Conservation (phyloP, 2,113 vertebrate genomes). For the Menura novaehollandiae region DNA sequence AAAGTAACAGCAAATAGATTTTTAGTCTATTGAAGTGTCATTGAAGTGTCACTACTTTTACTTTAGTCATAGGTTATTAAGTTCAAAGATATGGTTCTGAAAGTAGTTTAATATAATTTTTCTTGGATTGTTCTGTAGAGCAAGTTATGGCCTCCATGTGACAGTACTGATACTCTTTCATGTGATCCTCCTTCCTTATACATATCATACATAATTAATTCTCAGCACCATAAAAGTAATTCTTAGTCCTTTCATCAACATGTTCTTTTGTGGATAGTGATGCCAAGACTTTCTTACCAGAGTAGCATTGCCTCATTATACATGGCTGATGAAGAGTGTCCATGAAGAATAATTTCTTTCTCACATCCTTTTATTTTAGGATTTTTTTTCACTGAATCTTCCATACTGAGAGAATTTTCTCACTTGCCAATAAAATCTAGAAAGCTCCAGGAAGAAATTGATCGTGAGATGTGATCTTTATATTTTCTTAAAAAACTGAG, state of each 20-base stretch:
- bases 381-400: background rate
- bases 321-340: background rate
- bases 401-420: background rate
- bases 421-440: background rate
- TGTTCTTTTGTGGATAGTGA: background rate
- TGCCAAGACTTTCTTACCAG: background rate
- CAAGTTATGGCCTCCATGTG: background rate
- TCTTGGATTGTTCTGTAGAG: background rate
- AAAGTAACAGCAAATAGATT: background rate
- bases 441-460: background rate
- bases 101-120: background rate
- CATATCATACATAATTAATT: constrained; percentile 15
- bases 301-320: background rate
- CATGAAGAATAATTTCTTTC: background rate
- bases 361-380: background rate
- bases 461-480: background rate
- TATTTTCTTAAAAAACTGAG: background rate
- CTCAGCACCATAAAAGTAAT: background rate
- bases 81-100: background rate
- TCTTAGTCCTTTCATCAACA: background rate
- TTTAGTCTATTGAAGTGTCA: background rate
- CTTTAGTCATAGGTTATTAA: background rate
- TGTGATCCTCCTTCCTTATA: background rate
- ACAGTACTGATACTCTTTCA: background rate
- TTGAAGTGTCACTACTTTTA: background rate